These are phyloP conservation scores for Acheta domesticus DNA, from an alignment of 2,888 invertebrate species.

Conservation along the genomic window DNA sequence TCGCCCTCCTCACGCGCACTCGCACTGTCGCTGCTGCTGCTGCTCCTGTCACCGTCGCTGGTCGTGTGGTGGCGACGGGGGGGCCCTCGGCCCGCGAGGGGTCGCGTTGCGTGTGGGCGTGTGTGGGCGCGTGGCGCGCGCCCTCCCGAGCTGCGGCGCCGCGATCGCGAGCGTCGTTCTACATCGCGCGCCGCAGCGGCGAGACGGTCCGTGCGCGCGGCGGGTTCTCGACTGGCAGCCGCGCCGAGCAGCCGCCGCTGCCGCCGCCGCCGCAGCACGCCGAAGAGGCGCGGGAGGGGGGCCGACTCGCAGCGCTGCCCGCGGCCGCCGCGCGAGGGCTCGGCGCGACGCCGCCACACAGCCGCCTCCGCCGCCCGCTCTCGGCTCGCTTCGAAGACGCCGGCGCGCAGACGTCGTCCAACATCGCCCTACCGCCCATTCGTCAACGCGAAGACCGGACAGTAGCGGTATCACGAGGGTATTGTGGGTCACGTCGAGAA, in stretches of 20 bases:
- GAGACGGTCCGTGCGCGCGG: neutral
- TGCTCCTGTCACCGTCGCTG: too few species aligned
- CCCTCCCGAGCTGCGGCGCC: constrained; percentile 42
- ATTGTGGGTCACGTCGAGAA: too few species aligned
- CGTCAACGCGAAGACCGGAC: neutral
- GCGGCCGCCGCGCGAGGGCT: neutral
- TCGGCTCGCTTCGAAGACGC: too few species aligned
- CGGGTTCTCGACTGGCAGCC: neutral
- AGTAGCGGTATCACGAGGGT: too few species aligned
- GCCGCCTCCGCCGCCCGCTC: neutral
- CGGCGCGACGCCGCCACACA: neutral
- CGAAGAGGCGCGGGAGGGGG: neutral
- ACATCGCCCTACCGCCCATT: neutral
- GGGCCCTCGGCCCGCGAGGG: too few species aligned
- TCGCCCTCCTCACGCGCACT: neutral
- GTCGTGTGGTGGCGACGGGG: too few species aligned
- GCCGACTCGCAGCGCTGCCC: neutral
- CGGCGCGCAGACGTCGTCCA: too few species aligned
- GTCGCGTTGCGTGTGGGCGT: too few species aligned
- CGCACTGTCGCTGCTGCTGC: constrained; percentile 11
- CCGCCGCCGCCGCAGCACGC: neutral
- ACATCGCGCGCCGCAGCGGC: constrained; percentile 1
- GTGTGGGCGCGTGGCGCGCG: constrained; percentile 40
- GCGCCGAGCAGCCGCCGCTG: neutral
- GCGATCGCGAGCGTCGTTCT: neutral